Percentiles rank a stretch among this genome's conserved stretches.
Evolutionary conservation across 2,888 invertebrate genomes (phyloP).

Genomic region (Synanthedon myopaeformis): DNA sequence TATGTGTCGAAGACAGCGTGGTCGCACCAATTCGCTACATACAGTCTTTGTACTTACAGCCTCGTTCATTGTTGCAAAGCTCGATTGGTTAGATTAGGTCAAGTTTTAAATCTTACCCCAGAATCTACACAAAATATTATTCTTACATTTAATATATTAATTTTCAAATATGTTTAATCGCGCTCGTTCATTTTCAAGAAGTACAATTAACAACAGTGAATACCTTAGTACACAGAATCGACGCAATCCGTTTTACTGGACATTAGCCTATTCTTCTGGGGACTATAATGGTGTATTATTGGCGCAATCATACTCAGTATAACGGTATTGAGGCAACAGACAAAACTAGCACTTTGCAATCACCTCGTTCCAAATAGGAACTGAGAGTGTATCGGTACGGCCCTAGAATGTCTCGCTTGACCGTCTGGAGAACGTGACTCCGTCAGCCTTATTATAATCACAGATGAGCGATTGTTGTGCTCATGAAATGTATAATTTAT

Average conservation of each 20-base stretch:
- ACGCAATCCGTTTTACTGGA: conserved; percentile 7
- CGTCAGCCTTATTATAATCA: conserved; percentile 61
- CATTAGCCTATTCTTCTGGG: conserved; percentile 23
- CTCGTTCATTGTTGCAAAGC: conserved; percentile 33
- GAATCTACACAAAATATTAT: too few species aligned
- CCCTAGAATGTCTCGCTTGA: not conserved
- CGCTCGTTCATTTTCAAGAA: not conserved
- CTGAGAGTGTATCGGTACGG: conserved; percentile 5
- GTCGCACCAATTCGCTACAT: conserved; percentile 36
- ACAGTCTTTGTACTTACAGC: conserved; percentile 43
- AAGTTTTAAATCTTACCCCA: not conserved
- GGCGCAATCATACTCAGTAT: conserved; percentile 30
- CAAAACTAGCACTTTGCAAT: conserved; percentile 21
- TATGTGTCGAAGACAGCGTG: not conserved
- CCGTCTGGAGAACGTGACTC: conserved; percentile 47
- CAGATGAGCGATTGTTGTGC: conserved; percentile 64
- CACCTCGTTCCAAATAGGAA: conserved; percentile 31
- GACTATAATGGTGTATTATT: conserved; percentile 29
- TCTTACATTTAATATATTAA: too few species aligned
- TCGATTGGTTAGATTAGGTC: conserved; percentile 33
- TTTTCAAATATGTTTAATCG: too few species aligned
- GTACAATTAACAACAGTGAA: not conserved
- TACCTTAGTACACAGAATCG: not conserved
- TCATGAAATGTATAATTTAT: conserved; percentile 65
- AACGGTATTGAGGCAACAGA: conserved; percentile 35